Percentiles rank a stretch among this genome's conserved stretches.
Conservation (phyloP, 2,113 vertebrate species). For the Entelurus aequoreus region DNA sequence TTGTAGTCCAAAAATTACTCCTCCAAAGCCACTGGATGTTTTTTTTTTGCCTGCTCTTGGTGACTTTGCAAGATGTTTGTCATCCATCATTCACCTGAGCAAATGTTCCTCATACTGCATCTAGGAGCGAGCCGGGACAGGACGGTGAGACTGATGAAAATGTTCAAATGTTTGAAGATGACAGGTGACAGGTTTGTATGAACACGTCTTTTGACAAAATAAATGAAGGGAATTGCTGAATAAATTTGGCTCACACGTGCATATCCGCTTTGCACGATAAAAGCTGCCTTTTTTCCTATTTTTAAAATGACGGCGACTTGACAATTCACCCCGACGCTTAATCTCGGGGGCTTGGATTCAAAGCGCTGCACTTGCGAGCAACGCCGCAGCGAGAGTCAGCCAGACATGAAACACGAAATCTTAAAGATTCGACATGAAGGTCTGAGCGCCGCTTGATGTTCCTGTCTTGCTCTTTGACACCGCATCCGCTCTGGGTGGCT, state of each 20-base stretch:
- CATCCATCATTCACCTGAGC: constrained; percentile 3
- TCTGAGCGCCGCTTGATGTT: constrained; percentile 30
- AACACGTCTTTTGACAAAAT: constrained; percentile 11
- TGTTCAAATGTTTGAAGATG: background rate
- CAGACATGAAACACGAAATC: constrained; percentile 33
- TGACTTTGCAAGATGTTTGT: background rate
- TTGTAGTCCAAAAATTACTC: constrained; percentile 14
- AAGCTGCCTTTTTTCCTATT: background rate
- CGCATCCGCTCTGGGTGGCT: constrained; percentile 42
- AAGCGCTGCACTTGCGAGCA: constrained; percentile 4
- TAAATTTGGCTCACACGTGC: background rate
- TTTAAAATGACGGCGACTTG: constrained; percentile 17
- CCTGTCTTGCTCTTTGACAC: constrained; percentile 33
- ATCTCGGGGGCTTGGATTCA: constrained; percentile 17
- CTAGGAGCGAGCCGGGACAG: constrained; percentile 57
- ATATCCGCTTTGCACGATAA: background rate
- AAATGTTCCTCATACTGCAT: constrained; percentile 33
- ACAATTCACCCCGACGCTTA: constrained; percentile 11
- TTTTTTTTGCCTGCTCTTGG: background rate
- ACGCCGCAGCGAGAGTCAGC: constrained; percentile 9
- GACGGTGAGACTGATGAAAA: background rate
- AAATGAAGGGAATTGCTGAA: constrained; percentile 1
- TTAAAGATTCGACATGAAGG: constrained; percentile 43
- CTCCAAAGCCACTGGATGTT: constrained; percentile 5
- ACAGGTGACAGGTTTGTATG: constrained; percentile 12